Evolutionary conservation across 2,797 vertebrate genomes (phyloP), one percentile per base, ranked within the genome.

Genomic region (Discoglossus pictus): DNA sequence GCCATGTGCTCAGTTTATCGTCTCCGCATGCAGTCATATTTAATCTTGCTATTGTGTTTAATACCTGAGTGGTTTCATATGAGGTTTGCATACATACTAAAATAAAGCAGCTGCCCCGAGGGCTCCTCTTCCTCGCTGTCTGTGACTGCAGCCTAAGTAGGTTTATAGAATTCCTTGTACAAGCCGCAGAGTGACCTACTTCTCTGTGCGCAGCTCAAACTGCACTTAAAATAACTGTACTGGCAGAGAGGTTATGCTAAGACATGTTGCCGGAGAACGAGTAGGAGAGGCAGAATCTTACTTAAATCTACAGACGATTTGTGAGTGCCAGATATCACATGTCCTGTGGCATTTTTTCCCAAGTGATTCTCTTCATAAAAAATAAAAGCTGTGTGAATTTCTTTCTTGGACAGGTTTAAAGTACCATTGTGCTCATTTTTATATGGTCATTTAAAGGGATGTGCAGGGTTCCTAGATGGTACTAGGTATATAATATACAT

Each of bases 81-180:
- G 39, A 54, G 66, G 55, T 52, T 42, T 60, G 55, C 65, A 50
- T 44, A 52, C 54, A 35, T 47, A 51, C 48, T 46, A 52, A 53
- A 68, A 61, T 38, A 38, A 35, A 46, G 48, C 34, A 17, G 2
- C n/a, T 18, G 18, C 25, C 56, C 66, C n/a, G 48, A 36, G 44
- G 56, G 66, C 21, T 13, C 12, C 56, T 17, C 31, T 51, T 24
- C 56, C 18, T 35, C 18, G 36, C 34, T 68, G 47, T 53, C 24
- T 34, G 38, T 59, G 65, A 61, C 55, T 52, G 66, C 56, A 46
- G 50, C 53, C 50, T 53, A 61, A 61, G 56, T 60, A 52, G 46
- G 47, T 68, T 68, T 68, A 38, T 48, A 61, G 61, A 68, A 69
- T 47, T 55, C 59, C 58, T 61, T 54, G 56, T 36, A 39, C 47